These are phyloP conservation scores for western clawed frog (Xenopus tropicalis) DNA, from an alignment of 2,113 vertebrate species.

Conservation along the genomic window DNA sequence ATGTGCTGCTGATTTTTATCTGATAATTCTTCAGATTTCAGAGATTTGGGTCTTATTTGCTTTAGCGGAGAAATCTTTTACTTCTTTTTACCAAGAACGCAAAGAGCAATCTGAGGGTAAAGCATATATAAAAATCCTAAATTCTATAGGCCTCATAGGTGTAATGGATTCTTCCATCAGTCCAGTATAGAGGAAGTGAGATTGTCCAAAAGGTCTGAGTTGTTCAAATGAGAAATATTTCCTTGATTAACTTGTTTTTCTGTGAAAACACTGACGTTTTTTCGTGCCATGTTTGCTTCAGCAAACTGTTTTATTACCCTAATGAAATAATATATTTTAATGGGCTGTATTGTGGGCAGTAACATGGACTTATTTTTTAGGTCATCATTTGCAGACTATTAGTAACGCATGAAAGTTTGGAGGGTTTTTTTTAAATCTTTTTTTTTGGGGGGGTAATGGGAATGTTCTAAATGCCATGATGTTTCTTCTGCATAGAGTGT, in stretches of 20 bases:
- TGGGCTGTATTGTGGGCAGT: slow-evolving; percentile 28
- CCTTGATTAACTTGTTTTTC: slow-evolving; percentile 8
- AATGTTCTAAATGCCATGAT: slow-evolving; percentile 15
- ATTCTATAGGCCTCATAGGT: background rate
- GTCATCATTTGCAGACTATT: slow-evolving; percentile 8
- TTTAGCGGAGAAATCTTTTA: background rate
- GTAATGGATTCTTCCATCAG: background rate
- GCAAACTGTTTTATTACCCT: background rate
- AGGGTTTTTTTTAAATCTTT: slow-evolving; percentile 5
- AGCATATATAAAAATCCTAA: no score
- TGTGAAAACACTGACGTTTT: slow-evolving; percentile 15
- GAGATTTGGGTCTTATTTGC: background rate
- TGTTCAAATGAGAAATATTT: background rate
- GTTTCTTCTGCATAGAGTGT: slow-evolving; percentile 30
- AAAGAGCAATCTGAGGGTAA: background rate
- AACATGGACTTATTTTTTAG: background rate
- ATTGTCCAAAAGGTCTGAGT: background rate
- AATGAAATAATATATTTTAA: slow-evolving; percentile 7
- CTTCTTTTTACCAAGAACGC: background rate
- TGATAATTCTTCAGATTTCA: background rate
- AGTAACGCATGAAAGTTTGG: background rate
- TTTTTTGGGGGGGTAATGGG: slow-evolving; percentile 5
- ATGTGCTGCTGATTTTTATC: background rate
- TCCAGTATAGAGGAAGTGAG: background rate
- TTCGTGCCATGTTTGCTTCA: slow-evolving; percentile 5